Evolutionary conservation across 2,888 invertebrate species (phyloP), one percentile per base, ranked within the genome.

Genomic region (Epirrhoe alternata): DNA sequence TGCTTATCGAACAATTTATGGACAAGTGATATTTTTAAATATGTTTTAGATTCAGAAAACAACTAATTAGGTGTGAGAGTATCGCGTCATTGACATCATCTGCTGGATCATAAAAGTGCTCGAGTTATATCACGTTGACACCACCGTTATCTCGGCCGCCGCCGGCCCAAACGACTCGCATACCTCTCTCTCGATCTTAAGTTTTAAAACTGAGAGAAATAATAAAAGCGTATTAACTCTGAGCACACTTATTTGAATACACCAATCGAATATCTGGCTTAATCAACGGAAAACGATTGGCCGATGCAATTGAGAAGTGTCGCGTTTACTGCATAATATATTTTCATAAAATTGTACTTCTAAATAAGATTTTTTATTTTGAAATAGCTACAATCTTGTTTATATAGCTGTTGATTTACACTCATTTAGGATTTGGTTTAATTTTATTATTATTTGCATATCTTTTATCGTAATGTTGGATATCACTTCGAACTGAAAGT

Each of bases 311-410:
- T 84, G 81, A 82, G 83, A 86, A 86, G 77, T 86, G 85, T 86
- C 86, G 81, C 80, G 73, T 84, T 84, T 80, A 85, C 82, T 82
- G 78, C 81, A 75, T 80, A 80, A 82, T 86, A 83, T 85, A 82
- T 85, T 85, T 78, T 79, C 79, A 85, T 86, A 82, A 84, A 84
- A 81, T 78, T 76, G 81, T 79, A 76, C 73, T 79, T 81, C 80
- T 85, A 79, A 76, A 79, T 81, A 79, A 78, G 73, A 24, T 73
- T 82, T 76, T 76, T 77, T 58, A 74, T 77, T 78, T 81, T 80
- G 73, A 77, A 76, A 76, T 73, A 64, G 69, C 73, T 70, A 75
- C 77, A 73, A 72, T 75, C 73, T 77, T 64, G 76, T 79, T 77
- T 77, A 77, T 74, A 71, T 66, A 72, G 71, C 60, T 62, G 72